These are phyloP conservation scores for Amyelois transitella DNA, from an alignment of 1,140 invertebrate species.

Conservation along the genomic window DNA sequence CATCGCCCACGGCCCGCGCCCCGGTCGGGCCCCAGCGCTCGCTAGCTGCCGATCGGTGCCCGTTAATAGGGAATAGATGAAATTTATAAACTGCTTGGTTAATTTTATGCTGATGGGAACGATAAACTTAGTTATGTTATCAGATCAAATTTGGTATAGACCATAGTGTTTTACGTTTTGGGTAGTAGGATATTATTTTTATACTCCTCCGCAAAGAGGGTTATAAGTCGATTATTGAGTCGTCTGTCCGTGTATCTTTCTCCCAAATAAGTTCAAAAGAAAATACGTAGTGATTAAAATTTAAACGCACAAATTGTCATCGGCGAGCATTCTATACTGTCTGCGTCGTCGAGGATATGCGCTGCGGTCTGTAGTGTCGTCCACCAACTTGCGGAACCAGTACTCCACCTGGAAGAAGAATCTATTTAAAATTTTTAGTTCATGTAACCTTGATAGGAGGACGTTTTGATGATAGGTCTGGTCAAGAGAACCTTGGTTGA, in stretches of 20 bases:
- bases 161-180: no score
- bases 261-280: not conserved
- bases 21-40: constrained; percentile 57
- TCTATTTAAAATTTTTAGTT: not conserved
- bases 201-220: no score
- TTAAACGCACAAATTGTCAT: constrained; percentile 62
- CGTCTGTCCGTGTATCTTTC: no score
- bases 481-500: no score
- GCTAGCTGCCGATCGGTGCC: constrained; percentile 67
- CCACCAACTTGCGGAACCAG: constrained; percentile 59
- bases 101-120: no score
- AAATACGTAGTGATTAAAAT: not conserved
- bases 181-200: no score
- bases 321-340: constrained; percentile 48
- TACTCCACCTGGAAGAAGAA: constrained; percentile 50
- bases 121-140: no score
- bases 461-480: no score
- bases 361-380: constrained; percentile 45
- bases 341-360: constrained; percentile 48
- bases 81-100: no score
- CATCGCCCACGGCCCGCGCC: constrained; percentile 39
- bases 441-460: no score
- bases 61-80: no score
- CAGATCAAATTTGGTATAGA: constrained; percentile 1
- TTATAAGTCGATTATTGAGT: no score